phyloP scores from a whole-genome alignment of 2,113 vertebrate genomes.

The Monarcha castaneiventris region DNA sequence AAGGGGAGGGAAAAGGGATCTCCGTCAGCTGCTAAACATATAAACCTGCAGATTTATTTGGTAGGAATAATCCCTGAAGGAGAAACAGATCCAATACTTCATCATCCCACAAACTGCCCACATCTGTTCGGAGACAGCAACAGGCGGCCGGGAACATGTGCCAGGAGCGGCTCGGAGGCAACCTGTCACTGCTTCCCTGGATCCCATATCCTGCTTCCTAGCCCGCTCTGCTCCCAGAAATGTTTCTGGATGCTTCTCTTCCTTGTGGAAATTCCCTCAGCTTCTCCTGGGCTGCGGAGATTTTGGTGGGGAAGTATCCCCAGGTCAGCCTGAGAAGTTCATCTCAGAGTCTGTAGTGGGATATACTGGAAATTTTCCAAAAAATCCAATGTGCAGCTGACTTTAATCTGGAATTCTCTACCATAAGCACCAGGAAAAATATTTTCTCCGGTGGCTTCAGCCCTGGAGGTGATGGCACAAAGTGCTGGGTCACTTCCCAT shows the following conservation, averaged over 20 bases:
- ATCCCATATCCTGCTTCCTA: background rate
- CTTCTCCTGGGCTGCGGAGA: background rate
- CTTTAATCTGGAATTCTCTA: background rate
- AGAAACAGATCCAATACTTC: slow-evolving; percentile 64
- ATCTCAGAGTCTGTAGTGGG: background rate
- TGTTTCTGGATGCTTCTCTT: background rate
- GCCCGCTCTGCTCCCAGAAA: background rate
- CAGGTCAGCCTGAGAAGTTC: background rate
- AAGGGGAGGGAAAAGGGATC: slow-evolving; percentile 37
- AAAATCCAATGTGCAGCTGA: background rate
- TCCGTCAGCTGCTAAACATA: slow-evolving; percentile 67
- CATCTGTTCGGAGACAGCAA: slow-evolving; percentile 63
- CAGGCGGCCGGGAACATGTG: slow-evolving; percentile 23
- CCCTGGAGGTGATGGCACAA: background rate
- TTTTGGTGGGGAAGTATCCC: background rate
- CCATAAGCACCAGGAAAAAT: background rate
- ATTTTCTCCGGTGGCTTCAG: background rate
- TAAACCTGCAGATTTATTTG: slow-evolving; percentile 65
- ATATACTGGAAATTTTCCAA: background rate
- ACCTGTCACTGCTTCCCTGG: slow-evolving; percentile 26
- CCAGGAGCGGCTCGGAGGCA: slow-evolving; percentile 14
- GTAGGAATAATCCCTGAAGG: slow-evolving; percentile 66
- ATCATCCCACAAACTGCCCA: slow-evolving; percentile 60
- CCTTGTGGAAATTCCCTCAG: accelerated
- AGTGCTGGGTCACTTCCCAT: background rate